Evolutionary conservation across 2,797 vertebrate genomes (phyloP).

Genomic region (Danio tinwini): DNA sequence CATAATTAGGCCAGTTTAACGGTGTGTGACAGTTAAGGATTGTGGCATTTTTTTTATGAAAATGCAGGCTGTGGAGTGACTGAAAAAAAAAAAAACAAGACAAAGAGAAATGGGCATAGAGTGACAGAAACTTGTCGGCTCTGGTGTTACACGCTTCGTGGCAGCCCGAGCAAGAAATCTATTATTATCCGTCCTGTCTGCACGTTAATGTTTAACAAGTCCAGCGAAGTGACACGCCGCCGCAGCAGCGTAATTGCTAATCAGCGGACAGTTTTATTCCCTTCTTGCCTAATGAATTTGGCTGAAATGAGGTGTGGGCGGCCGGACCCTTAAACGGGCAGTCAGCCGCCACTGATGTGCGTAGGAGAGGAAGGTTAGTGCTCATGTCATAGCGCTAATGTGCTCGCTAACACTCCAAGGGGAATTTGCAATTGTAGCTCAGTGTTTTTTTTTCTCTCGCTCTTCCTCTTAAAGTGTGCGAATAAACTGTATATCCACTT

Average conservation of each 20-base stretch:
- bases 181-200: constrained; percentile 76
- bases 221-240: constrained; percentile 79
- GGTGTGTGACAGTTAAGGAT: constrained; percentile 32
- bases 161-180: constrained; percentile 70
- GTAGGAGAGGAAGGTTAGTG: constrained; percentile 65
- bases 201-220: constrained; percentile 78
- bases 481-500: constrained; percentile 9
- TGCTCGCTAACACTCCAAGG: constrained; percentile 13
- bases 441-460: neutral
- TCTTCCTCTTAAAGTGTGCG: constrained; percentile 4
- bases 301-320: constrained; percentile 78
- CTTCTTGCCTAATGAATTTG: constrained; percentile 76
- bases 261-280: constrained; percentile 78
- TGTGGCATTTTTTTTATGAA: constrained; percentile 46
- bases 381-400: constrained; percentile 43
- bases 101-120: constrained; percentile 58
- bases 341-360: constrained; percentile 72
- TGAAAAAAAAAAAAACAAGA: constrained; percentile 23
- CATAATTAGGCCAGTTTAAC: constrained; percentile 41
- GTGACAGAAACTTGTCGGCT: constrained; percentile 40
- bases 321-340: constrained; percentile 67
- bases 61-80: constrained; percentile 21
- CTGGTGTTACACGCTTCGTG: constrained; percentile 50
- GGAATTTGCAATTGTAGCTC: constrained; percentile 16
- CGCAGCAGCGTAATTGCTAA: constrained; percentile 78